Conservation (phyloP, 2,888 invertebrate genomes). For the Acronicta alni region DNA sequence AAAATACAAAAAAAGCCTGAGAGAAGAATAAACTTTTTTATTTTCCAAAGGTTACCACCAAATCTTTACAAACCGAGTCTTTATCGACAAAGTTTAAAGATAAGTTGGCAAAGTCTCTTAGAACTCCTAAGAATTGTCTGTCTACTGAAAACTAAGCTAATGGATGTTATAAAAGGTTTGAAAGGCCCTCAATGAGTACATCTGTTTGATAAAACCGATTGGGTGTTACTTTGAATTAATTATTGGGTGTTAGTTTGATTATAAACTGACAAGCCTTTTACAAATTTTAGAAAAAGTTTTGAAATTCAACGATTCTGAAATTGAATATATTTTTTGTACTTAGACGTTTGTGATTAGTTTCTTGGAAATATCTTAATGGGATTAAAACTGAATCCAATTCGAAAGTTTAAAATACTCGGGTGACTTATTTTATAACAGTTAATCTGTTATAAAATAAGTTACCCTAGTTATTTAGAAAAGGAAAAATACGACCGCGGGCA, state of each 20-base stretch:
- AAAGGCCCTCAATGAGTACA: slow-evolving; percentile 49
- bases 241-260: slow-evolving; percentile 36
- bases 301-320: slow-evolving; percentile 4
- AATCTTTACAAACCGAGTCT: slow-evolving; percentile 15
- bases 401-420: not conserved
- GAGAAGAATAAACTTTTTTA: slow-evolving; percentile 4
- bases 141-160: slow-evolving; percentile 48
- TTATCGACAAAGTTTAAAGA: slow-evolving; percentile 33
- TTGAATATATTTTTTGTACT: not conserved
- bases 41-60: slow-evolving; percentile 5
- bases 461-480: too few species aligned
- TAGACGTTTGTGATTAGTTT: not conserved
- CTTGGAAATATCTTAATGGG: not conserved
- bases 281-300: slow-evolving; percentile 24
- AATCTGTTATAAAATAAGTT: too few species aligned
- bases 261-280: slow-evolving; percentile 23
- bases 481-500: too few species aligned
- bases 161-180: slow-evolving; percentile 49
- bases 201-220: slow-evolving; percentile 37
- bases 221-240: slow-evolving; percentile 38
- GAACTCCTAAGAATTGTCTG: slow-evolving; percentile 28
- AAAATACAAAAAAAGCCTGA: not conserved
- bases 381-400: not conserved
- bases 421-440: too few species aligned
- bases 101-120: slow-evolving; percentile 28